Evolutionary conservation across 2,797 vertebrate species (phyloP).

Genomic region (Macroramphosus scolopax): DNA sequence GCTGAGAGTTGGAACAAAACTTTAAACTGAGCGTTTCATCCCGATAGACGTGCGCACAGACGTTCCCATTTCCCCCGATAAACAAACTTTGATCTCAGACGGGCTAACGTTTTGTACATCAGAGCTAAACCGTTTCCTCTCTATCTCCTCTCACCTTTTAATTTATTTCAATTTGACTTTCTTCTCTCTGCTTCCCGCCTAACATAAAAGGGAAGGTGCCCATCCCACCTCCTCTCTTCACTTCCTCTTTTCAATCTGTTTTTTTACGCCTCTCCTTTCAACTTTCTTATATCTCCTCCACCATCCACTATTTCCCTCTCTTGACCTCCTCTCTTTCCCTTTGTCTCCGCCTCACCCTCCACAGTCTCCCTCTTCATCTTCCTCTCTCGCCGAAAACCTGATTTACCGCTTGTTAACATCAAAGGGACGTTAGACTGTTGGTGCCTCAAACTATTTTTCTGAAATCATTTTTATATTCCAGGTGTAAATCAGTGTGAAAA

Average conservation of each 20-base stretch:
- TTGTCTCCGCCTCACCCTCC: slow-evolving; percentile 48
- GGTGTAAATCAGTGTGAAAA: slow-evolving; percentile 72
- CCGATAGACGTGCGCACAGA: no score
- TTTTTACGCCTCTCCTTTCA: slow-evolving; percentile 26
- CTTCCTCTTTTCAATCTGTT: slow-evolving; percentile 33
- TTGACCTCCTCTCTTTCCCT: slow-evolving; percentile 48
- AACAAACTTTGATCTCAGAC: slow-evolving; percentile 60
- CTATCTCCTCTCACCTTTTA: slow-evolving; percentile 48
- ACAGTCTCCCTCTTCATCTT: slow-evolving; percentile 61
- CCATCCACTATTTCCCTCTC: slow-evolving; percentile 38
- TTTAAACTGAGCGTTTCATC: background rate
- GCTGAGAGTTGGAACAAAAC: no score
- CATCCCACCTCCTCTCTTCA: slow-evolving; percentile 22
- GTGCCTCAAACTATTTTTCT: slow-evolving; percentile 70
- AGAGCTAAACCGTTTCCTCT: slow-evolving; percentile 38
- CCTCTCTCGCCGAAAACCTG: slow-evolving; percentile 64
- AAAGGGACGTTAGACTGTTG: slow-evolving; percentile 68
- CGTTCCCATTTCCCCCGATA: no score
- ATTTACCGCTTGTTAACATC: slow-evolving; percentile 76
- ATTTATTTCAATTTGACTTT: slow-evolving; percentile 57
- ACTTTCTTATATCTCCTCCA: slow-evolving; percentile 41
- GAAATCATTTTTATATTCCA: slow-evolving; percentile 70
- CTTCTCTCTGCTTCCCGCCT: slow-evolving; percentile 19
- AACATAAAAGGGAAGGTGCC: slow-evolving; percentile 60
- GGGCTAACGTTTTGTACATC: slow-evolving; percentile 55